Conservation (phyloP, 2,797 vertebrate species). For the Liparis tanakae region DNA sequence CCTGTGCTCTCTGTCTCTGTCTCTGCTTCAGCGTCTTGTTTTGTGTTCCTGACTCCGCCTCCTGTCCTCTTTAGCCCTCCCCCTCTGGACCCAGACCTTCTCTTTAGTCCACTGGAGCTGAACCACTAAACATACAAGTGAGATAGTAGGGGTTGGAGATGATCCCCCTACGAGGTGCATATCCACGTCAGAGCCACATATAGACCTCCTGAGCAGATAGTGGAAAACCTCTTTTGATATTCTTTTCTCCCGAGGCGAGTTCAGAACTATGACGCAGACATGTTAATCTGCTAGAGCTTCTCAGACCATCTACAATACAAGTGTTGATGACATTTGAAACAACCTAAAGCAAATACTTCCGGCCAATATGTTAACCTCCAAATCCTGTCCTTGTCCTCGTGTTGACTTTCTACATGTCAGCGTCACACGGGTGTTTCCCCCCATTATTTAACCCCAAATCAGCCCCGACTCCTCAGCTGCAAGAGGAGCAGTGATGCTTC, state of each 20-base stretch:
- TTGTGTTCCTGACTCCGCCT: conserved; percentile 29
- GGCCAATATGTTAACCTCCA: neutral
- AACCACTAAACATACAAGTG: conserved; percentile 1
- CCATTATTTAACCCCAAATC: neutral
- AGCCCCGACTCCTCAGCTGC: conserved; percentile 14
- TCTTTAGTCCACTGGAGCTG: conserved; percentile 36
- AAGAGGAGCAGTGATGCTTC: conserved; percentile 56
- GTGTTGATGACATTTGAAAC: conserved; percentile 17
- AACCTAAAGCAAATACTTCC: neutral
- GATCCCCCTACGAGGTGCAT: too few species aligned
- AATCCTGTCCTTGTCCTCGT: conserved; percentile 11
- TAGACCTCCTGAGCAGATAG: conserved; percentile 3
- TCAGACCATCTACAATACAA: neutral
- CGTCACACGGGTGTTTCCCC: neutral
- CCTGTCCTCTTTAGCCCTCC: conserved; percentile 33
- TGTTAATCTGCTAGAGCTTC: neutral
- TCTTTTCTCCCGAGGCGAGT: neutral
- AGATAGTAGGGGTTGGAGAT: conserved; percentile 1
- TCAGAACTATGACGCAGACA: conserved; percentile 17
- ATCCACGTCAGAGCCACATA: conserved; percentile 37
- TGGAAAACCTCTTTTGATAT: conserved; percentile 26
- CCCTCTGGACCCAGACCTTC: conserved; percentile 15
- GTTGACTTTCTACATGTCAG: neutral
- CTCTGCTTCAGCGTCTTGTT: conserved; percentile 18
- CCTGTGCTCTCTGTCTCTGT: conserved; percentile 22